Conservation (phyloP, 2,888 invertebrate genomes). For the Stenichneumon culpator region DNA sequence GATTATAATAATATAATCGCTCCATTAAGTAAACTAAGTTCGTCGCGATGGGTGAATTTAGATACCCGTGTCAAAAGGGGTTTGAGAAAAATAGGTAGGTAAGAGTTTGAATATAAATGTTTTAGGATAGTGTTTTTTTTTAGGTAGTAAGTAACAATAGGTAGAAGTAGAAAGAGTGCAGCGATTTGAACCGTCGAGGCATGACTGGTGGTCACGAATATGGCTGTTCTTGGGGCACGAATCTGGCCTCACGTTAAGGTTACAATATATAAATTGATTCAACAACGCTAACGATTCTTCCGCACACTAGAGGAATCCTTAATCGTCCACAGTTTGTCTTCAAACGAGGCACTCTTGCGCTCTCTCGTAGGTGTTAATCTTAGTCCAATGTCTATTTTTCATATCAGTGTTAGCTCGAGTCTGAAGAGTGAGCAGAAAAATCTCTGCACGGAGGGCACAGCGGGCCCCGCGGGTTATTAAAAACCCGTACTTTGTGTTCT, state of each 20-base stretch:
- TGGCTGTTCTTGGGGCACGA: constrained; percentile 58
- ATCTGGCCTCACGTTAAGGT: constrained; percentile 56
- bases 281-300: not conserved
- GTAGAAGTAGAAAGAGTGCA: constrained; percentile 41
- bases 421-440: not conserved
- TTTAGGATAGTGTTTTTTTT: not conserved
- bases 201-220: constrained; percentile 69
- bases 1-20: constrained; percentile 20
- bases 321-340: not conserved
- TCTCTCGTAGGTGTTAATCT: not conserved
- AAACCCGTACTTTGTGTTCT: constrained; percentile 27
- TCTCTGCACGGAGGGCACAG: not conserved
- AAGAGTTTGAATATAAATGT: not conserved
- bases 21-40: constrained; percentile 41
- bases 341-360: not conserved
- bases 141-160: constrained; percentile 11
- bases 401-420: not conserved
- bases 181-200: constrained; percentile 63
- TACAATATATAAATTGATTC: constrained; percentile 5
- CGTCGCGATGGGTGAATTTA: constrained; percentile 46
- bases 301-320: constrained; percentile 8
- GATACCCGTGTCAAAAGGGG: constrained; percentile 30
- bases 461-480: constrained; percentile 30
- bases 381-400: constrained; percentile 1
- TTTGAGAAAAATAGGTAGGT: constrained; percentile 1